Base-by-base conservation (phyloP, 2,888 invertebrate genomes). In the Xylota sylvarum region DNA sequence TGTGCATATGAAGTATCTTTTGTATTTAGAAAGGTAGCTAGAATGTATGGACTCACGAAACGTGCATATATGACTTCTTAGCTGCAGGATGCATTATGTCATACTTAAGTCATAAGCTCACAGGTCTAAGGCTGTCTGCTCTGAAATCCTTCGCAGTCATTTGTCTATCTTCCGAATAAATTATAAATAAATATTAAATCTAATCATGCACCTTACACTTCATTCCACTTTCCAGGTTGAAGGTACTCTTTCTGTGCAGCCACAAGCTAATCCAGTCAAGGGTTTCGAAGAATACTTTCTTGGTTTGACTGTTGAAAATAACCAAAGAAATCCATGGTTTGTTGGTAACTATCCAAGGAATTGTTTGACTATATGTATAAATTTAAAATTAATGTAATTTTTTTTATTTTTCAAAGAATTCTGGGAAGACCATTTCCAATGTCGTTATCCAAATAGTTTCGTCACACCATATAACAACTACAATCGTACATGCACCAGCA, bases 301-400 rank as follows among this genome's bases (percentile, higher is more conserved):
- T 27, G 94, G 94, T 77, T 93, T 98, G 35, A 97, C 96, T 43
- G 97, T 97, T 46, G 96, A 96, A 91, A 97, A 96, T 91, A 98
- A 98, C 92, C 94, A 94, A 88, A 94, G 98, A 80, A 98, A 99
- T 93, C 98, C 98, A 0, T 99, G 98, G 98, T 99, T 98, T 94
- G 95, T 96, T 6, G 97, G 97, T 97, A 92, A 95, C 96, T 94
- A n/a, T 9, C 65, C 9, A 3, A 46, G 30, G 37, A 9, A 48
- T 1, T 1, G 1, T 30, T 5, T 0, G 12, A n/a, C 23, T 23
- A 10, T n/a, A 40, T 40, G 40, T n/a, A 3, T 23, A 23, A 23
- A 23, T 23, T 2, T 1, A 23, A 40, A 43, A 43, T 64, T 4
- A 12, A 32, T 48, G 9, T 9, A n/a, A 37, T 52, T 58, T 10